These are phyloP conservation scores for Semnornis frantzii DNA, from an alignment of 2,113 vertebrate genomes.

Conservation along the genomic window DNA sequence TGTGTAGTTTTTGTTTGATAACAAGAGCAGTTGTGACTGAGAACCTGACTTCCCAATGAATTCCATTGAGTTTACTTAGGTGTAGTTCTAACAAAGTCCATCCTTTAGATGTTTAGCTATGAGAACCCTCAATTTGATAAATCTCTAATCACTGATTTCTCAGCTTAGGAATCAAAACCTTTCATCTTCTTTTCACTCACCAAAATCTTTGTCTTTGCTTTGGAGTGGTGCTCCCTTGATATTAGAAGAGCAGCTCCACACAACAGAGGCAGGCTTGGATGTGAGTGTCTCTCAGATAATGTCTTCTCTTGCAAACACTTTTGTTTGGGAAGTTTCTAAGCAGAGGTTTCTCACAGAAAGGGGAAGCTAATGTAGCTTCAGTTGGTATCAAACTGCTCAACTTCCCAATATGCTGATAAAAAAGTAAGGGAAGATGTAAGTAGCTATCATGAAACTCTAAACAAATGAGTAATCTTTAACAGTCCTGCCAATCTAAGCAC, in stretches of 20 bases:
- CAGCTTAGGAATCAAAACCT: constrained; percentile 7
- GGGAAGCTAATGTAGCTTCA: not conserved
- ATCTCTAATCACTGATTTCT: constrained; percentile 41
- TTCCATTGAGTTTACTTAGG: not conserved
- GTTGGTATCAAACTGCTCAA: not conserved
- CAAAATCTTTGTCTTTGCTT: not conserved
- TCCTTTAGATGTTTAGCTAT: not conserved
- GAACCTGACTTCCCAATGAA: not conserved
- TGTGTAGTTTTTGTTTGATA: constrained; percentile 26
- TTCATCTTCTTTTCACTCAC: constrained; percentile 1
- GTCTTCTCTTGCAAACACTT: not conserved
- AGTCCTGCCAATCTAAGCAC: not conserved
- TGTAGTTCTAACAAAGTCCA: not conserved
- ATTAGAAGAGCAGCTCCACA: not conserved
- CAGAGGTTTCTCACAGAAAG: not conserved
- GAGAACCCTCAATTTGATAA: constrained; percentile 37
- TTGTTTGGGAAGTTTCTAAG: not conserved
- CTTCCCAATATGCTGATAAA: not conserved
- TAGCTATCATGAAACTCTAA: not conserved
- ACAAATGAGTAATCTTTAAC: not conserved
- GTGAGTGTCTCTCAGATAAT: not conserved
- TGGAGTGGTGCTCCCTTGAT: not conserved
- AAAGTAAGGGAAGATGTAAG: not conserved
- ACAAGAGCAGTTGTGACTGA: constrained; percentile 8
- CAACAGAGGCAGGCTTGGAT: not conserved